phyloP scores from a whole-genome alignment of 2,113 vertebrate species.

The Rhegmatorhina hoffmannsi region DNA sequence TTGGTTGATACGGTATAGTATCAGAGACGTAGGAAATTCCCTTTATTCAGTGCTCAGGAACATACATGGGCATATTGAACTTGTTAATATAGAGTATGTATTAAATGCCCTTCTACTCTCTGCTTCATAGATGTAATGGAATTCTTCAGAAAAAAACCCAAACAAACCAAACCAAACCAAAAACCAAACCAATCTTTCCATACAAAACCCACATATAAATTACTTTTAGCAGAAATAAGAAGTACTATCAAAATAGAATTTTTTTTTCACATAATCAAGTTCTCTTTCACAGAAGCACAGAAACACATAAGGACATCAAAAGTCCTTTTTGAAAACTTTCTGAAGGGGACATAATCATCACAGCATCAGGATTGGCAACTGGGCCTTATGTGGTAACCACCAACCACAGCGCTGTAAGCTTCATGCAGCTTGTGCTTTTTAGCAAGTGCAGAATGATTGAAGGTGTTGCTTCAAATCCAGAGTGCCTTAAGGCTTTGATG shows the following conservation, averaged over 20 bases:
- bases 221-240: neutral
- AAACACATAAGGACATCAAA: neutral
- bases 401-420: neutral
- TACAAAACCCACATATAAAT: neutral
- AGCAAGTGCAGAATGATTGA: neutral
- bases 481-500: neutral
- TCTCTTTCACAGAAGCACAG: neutral
- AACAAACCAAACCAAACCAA: neutral
- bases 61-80: neutral
- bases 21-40: neutral
- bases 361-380: neutral
- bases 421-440: neutral
- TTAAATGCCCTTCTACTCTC: neutral
- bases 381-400: neutral
- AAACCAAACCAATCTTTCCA: neutral
- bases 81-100: neutral
- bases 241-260: neutral
- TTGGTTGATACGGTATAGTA: neutral
- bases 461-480: neutral
- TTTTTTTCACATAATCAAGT: neutral
- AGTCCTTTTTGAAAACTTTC: neutral
- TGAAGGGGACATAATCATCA: neutral
- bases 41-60: neutral
- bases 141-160: neutral
- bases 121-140: neutral